Percentiles rank a stretch among this genome's conserved stretches.
These are phyloP conservation scores for Calyptomena viridis DNA, from an alignment of 2,113 vertebrate species.

Conservation along the genomic window DNA sequence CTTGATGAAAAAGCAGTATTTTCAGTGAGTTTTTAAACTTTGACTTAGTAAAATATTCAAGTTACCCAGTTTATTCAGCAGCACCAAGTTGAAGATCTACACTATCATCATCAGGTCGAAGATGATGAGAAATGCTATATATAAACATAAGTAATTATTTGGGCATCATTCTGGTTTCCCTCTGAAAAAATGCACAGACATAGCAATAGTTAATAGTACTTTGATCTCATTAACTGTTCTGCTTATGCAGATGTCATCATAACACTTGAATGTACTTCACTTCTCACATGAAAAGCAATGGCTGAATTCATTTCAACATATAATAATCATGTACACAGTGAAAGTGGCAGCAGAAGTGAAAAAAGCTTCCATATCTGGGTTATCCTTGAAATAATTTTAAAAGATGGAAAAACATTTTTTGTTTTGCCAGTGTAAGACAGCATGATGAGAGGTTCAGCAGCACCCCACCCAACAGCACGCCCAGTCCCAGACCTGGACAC, in stretches of 20 bases:
- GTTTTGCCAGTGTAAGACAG: not conserved
- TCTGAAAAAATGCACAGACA: not conserved
- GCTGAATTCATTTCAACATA: not conserved
- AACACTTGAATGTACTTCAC: not conserved
- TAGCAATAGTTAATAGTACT: not conserved
- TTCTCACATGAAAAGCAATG: not conserved
- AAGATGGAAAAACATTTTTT: not conserved
- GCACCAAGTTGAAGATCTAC: not conserved
- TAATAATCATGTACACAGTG: not conserved
- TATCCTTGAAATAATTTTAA: not conserved
- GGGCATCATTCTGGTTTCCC: not conserved
- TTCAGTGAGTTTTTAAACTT: not conserved
- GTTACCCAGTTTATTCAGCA: not conserved
- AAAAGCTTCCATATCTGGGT: not conserved
- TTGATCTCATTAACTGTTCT: not conserved
- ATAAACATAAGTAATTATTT: not conserved
- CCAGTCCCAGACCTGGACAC: not conserved
- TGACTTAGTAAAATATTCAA: not conserved
- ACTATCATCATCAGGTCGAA: not conserved
- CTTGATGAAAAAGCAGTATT: not conserved
- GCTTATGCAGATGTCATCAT: not conserved
- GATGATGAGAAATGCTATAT: not conserved
- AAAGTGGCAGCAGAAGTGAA: not conserved
- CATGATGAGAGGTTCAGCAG: not conserved
- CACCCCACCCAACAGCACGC: rapidly evolving